Conservation (phyloP, 2,113 vertebrate species). For the Xiphophorus couchianus region DNA sequence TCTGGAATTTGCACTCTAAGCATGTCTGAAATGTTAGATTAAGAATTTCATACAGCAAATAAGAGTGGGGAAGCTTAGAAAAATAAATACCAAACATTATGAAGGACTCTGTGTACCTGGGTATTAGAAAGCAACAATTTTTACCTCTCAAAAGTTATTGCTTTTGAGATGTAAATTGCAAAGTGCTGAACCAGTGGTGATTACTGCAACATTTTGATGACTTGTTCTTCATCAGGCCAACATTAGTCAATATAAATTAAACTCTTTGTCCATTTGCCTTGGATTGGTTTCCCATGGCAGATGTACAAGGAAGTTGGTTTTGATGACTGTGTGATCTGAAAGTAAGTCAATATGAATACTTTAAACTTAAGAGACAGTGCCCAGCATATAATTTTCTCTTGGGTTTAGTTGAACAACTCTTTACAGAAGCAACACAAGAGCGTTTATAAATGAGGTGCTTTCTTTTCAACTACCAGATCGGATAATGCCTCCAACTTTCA, state of each 20-base stretch:
- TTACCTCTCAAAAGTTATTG: background rate
- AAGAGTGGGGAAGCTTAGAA: background rate
- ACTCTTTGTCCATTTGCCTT: too few relatives aligned
- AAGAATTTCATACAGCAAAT: background rate
- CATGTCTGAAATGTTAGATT: background rate
- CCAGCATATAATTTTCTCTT: background rate
- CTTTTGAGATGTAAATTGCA: too few relatives aligned
- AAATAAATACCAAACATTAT: background rate
- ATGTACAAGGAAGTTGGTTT: background rate
- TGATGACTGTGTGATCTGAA: background rate
- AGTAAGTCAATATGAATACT: background rate
- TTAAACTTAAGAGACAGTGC: background rate
- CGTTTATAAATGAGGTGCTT: slow-evolving; percentile 48
- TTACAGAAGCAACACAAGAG: slow-evolving; percentile 1
- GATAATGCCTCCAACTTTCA: slow-evolving; percentile 92
- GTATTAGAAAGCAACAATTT: background rate
- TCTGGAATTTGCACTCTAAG: background rate
- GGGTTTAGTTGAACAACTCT: background rate
- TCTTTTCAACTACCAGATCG: slow-evolving; percentile 88
- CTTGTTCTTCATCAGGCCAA: too few relatives aligned
- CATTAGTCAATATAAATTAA: too few relatives aligned
- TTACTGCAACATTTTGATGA: too few relatives aligned
- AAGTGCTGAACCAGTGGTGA: background rate
- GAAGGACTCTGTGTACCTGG: too few relatives aligned
- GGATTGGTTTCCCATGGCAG: background rate